Base-by-base conservation (phyloP, 1,140 invertebrate species). In the Papilio xuthus region DNA sequence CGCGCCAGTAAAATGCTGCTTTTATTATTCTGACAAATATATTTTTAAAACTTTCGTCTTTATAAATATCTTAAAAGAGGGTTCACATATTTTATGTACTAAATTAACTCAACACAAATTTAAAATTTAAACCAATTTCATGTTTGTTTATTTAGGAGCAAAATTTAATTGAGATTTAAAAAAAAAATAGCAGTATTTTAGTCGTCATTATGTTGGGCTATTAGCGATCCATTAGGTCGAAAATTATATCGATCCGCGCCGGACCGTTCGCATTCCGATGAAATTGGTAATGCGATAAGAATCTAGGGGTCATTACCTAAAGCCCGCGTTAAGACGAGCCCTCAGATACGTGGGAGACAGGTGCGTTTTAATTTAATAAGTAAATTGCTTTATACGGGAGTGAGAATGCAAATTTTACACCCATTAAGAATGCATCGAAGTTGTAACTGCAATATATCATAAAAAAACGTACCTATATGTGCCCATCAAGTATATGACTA, bases 231-330 rank as follows among this genome's bases (percentile, higher is more conserved):
- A 92, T 91, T 91, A 91, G 82, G 85, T 81, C 81, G 82, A 82
- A 87, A 88, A 89, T 88, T 86, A 89, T 89, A 92, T 89, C 85
- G 88, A 87, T 86, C 82, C 83, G 82, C 72, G 83, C 50, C 69
- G 47, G 73, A 20, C 53, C 81, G 87, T 84, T 89, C 85, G 84
- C 90, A 90, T 93, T 93, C 90, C 91, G 84, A 88, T 90, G 84
- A 93, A 92, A 93, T 93, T 93, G 89, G 86, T 90, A 89, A 91
- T 89, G 81, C 83, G 90, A 93, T 92, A 91, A 91, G 78, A 79
- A 92, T 92, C 89, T 86, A 79, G 78, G 84, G 78, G 80, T 90
- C 84, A 85, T 89, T 88, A 88, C 74, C 74, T 76, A 73, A 20
- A 63, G 50, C 56, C 80, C 78, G 79, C 42, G 79, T 37, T 72